Conservation (phyloP, 2,797 vertebrate genomes). For the Gouania willdenowi region DNA sequence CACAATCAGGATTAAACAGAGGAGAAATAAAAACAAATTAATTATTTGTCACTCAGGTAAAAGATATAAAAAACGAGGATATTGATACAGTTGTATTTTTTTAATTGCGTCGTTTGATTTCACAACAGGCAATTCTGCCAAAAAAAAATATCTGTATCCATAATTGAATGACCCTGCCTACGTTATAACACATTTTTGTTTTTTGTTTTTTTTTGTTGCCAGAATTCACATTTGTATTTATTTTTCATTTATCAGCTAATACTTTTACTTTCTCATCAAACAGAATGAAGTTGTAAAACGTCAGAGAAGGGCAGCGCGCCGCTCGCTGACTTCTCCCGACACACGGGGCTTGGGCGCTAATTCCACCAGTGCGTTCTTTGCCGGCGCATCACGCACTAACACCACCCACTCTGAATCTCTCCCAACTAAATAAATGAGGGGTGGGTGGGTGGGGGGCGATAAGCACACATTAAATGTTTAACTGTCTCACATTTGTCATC, state of each 20-base stretch:
- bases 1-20: conserved; percentile 70
- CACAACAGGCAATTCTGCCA: conserved; percentile 21
- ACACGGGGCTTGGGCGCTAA: conserved; percentile 50
- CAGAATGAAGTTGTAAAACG: conserved; percentile 59
- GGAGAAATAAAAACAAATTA: conserved; percentile 66
- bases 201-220: background rate
- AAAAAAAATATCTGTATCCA: conserved; percentile 34
- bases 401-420: conserved; percentile 70
- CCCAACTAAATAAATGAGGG: conserved; percentile 73
- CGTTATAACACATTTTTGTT: conserved; percentile 9
- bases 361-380: conserved; percentile 52
- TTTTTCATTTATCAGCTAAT: conserved; percentile 55
- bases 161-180: conserved; percentile 41
- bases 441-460: too few relatives aligned
- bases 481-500: conserved; percentile 79
- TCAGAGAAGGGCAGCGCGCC: conserved; percentile 55
- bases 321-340: conserved; percentile 63
- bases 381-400: conserved; percentile 62
- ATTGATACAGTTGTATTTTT: conserved; percentile 37
- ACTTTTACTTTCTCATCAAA: conserved; percentile 54
- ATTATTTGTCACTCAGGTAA: conserved; percentile 57
- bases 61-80: conserved; percentile 43
- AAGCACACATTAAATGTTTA: conserved; percentile 80
- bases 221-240: conserved; percentile 37
- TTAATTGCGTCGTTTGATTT: conserved; percentile 47